Conservation (phyloP, 2,888 invertebrate genomes). For the Drosophila histrio region DNA sequence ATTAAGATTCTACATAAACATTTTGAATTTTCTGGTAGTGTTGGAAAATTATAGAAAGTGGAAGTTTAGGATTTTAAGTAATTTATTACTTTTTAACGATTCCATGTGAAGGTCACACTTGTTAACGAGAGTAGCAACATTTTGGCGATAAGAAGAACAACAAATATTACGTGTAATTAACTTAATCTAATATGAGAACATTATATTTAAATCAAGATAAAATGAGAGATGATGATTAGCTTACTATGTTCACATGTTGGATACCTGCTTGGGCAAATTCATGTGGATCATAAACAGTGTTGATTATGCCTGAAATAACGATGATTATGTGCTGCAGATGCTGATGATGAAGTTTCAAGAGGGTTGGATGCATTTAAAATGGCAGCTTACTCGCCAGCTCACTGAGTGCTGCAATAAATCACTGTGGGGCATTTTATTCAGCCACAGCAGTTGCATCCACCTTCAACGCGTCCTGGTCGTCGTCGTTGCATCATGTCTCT, state of each 20-base stretch:
- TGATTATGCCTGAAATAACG: slow-evolving; percentile 15
- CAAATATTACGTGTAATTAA: no score
- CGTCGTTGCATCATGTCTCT: slow-evolving; percentile 58
- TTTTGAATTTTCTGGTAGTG: no score
- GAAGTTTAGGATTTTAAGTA: no score
- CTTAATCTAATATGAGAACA: no score
- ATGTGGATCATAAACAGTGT: slow-evolving; percentile 15
- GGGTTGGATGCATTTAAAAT: slow-evolving; percentile 29
- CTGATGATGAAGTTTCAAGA: slow-evolving; percentile 42
- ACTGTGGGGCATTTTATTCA: slow-evolving; percentile 68
- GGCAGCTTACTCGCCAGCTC: slow-evolving; percentile 33
- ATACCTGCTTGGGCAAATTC: slow-evolving; percentile 10
- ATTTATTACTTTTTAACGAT: no score
- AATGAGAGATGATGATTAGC: neutral
- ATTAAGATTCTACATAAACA: no score
- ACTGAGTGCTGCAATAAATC: slow-evolving; percentile 71
- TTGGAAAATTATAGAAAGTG: no score
- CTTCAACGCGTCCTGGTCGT: slow-evolving; percentile 4
- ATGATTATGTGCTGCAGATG: slow-evolving; percentile 7
- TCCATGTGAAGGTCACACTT: no score
- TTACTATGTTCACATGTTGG: neutral
- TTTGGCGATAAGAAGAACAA: no score
- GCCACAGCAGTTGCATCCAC: slow-evolving; percentile 21
- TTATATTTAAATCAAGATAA: no score
- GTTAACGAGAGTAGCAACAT: no score